phyloP scores from a whole-genome alignment of 2,888 invertebrate species.

The Thysanoteuthis rhombus region DNA sequence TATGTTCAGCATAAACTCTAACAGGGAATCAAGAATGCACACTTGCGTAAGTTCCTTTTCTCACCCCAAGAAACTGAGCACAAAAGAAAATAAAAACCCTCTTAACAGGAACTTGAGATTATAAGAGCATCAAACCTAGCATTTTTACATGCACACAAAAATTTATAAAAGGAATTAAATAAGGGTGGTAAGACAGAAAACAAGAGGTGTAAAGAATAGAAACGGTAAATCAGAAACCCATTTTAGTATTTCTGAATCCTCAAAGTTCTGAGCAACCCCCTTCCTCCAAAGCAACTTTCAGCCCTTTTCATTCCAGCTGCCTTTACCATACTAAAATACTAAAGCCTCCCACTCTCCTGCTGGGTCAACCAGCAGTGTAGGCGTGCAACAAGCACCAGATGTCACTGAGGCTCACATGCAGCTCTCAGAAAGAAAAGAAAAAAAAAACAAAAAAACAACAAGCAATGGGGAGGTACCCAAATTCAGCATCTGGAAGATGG shows the following conservation, averaged over 20 bases:
- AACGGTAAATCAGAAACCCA: neutral
- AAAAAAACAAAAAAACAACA: neutral
- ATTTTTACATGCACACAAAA: neutral
- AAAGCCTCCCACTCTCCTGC: neutral
- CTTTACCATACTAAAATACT: neutral
- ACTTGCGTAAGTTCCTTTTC: neutral
- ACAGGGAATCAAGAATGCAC: neutral
- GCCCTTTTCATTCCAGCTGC: neutral
- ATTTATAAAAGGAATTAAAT: neutral
- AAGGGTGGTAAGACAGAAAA: neutral
- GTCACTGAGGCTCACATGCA: neutral
- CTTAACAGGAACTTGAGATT: neutral
- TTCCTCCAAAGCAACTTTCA: neutral
- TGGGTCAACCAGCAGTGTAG: neutral
- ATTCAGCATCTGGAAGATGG: neutral
- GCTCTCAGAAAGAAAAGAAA: neutral
- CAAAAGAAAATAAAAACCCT: neutral
- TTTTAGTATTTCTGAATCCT: neutral
- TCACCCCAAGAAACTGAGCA: neutral
- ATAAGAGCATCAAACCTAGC: neutral
- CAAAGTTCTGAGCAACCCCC: neutral
- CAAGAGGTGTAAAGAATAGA: neutral
- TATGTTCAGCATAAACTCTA: neutral
- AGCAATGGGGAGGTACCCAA: neutral
- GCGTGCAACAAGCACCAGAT: constrained; percentile 12